Evolutionary conservation across 1,140 invertebrate genomes (phyloP).

Genomic region (Pseudoatta argentina): DNA sequence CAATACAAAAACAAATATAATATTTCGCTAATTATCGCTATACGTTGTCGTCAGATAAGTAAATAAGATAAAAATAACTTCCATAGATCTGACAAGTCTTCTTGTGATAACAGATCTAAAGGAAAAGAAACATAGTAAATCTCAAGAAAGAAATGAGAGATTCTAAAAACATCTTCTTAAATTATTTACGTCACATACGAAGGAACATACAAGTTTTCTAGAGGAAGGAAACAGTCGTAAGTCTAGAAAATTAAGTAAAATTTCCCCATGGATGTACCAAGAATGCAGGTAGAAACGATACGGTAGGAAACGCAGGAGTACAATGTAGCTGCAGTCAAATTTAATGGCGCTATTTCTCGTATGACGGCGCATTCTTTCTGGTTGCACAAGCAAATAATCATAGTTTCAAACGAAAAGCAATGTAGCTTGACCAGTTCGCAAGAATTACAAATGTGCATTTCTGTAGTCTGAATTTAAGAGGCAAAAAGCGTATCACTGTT

Average conservation of each 20-base stretch:
- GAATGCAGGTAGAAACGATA: constrained; percentile 19
- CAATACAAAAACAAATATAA: background rate
- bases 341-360: constrained; percentile 62
- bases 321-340: constrained; percentile 61
- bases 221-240: constrained; percentile 1
- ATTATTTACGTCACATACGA: constrained; percentile 7
- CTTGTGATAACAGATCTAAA: background rate
- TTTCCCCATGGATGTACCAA: background rate
- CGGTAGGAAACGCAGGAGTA: constrained; percentile 36
- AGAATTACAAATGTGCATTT: constrained; percentile 36
- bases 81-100: background rate
- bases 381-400: constrained; percentile 28
- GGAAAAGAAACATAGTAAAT: background rate
- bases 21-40: background rate
- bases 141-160: background rate
- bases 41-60: background rate
- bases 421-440: constrained; percentile 62
- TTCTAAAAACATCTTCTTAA: background rate
- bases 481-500: constrained; percentile 41
- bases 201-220: constrained; percentile 4
- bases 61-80: background rate
- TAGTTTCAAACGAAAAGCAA: constrained; percentile 49
- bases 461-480: constrained; percentile 42
- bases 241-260: background rate
- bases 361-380: constrained; percentile 49